Conservation (phyloP, 35 echinoderm and acorn worm species). For the Chiridota heheva region DNA sequence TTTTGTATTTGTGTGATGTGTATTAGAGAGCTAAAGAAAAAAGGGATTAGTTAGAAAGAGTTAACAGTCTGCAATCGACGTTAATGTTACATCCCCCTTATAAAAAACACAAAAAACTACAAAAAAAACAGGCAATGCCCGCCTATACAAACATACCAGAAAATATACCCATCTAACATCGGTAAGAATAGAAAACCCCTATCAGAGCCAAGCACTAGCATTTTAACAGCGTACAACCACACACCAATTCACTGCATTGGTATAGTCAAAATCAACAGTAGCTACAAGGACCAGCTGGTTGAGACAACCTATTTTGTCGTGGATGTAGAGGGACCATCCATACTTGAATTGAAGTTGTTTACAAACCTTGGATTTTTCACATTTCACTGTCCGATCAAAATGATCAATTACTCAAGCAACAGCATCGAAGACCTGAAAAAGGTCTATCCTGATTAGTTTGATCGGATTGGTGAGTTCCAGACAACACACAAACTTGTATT, state of each 20-base stretch:
- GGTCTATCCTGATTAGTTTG: constrained; percentile 17
- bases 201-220: background rate
- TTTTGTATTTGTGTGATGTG: too few relatives aligned
- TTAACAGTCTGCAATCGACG: too few relatives aligned
- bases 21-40: too few relatives aligned
- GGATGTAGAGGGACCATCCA: background rate
- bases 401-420: background rate
- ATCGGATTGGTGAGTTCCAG: background rate
- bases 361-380: background rate
- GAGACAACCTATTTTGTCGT: constrained; percentile 34
- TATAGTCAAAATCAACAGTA: background rate
- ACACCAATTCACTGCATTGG: constrained; percentile 1
- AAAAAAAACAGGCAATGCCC: too few relatives aligned
- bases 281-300: background rate
- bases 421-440: background rate
- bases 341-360: background rate
- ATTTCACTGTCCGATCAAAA: constrained; percentile 1
- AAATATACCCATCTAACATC: constrained; percentile 20
- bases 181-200: background rate
- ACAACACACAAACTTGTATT: constrained; percentile 15
- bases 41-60: too few relatives aligned
- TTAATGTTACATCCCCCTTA: too few relatives aligned
- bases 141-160: background rate
- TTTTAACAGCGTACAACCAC: constrained; percentile 27
- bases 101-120: too few relatives aligned